A percentile compares a stretch with the other conserved stretches of the same genome.
Conservation (phyloP, 2,888 invertebrate genomes). For the Pammene fasciana region DNA sequence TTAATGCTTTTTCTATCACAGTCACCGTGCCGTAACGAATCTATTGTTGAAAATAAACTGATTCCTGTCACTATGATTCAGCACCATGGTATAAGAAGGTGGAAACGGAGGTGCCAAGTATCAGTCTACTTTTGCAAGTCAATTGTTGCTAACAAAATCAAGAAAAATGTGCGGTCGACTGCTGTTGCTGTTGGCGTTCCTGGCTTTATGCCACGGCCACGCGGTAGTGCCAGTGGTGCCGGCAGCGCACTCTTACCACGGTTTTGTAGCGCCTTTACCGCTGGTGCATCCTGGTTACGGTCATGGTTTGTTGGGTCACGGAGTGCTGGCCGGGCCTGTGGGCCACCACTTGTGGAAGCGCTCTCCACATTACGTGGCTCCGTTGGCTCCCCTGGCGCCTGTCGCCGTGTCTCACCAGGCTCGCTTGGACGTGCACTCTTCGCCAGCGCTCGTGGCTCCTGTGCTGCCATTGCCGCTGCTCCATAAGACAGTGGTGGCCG, state of each 20-base stretch:
- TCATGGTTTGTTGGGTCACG: conserved; percentile 45
- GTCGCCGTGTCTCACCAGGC: conserved; percentile 81
- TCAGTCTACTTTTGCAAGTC: conserved; percentile 54
- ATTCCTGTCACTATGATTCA: conserved; percentile 69
- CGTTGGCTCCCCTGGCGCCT: conserved; percentile 53
- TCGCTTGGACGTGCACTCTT: conserved; percentile 73
- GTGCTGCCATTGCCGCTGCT: conserved; percentile 56
- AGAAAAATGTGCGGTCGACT: conserved; percentile 57
- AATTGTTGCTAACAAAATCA: conserved; percentile 30
- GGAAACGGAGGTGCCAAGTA: conserved; percentile 46
- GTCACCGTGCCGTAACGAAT: conserved; percentile 63
- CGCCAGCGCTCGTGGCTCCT: conserved; percentile 60
- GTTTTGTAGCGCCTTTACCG: conserved; percentile 57
- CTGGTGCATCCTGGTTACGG: conserved; percentile 53
- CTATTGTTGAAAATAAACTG: conserved; percentile 58
- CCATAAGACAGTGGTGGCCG: conserved; percentile 50
- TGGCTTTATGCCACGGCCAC: conserved; percentile 61
- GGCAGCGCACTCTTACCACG: conserved; percentile 52
- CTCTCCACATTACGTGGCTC: conserved; percentile 62
- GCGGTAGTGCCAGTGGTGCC: conserved; percentile 61
- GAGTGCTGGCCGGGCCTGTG: conserved; percentile 45
- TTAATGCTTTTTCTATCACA: conserved; percentile 45
- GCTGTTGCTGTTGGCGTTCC: conserved; percentile 55
- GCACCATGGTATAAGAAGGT: conserved; percentile 67
- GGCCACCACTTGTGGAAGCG: conserved; percentile 68